A percentile compares a stretch with the other conserved stretches of the same genome.
phyloP scores from a whole-genome alignment of 2,113 vertebrate genomes.

The Butastur rufipennis region DNA sequence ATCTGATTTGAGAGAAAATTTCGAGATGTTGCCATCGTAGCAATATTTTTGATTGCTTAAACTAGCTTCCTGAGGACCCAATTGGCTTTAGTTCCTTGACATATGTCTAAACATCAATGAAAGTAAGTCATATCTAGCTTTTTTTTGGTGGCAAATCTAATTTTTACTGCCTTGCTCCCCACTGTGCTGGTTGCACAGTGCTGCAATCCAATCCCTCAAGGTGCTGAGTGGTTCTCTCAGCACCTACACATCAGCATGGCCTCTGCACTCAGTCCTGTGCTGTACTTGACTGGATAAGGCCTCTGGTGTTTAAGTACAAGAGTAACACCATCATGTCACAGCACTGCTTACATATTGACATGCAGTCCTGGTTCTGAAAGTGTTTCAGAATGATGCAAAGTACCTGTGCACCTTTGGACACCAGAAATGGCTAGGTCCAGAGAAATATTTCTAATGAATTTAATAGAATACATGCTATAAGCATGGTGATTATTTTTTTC shows the following conservation, averaged over 20 bases:
- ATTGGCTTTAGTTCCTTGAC: neutral
- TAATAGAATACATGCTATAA: neutral
- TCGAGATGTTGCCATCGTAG: conserved; percentile 15
- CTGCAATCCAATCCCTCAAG: neutral
- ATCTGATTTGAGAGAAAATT: conserved; percentile 52
- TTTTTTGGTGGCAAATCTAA: neutral
- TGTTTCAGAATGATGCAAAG: neutral
- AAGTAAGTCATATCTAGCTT: neutral
- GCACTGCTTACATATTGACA: neutral
- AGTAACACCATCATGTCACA: neutral
- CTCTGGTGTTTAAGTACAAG: neutral
- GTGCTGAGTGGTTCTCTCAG: neutral
- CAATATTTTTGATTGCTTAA: conserved; percentile 24
- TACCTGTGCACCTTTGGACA: neutral
- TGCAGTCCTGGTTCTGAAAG: neutral
- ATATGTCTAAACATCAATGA: neutral
- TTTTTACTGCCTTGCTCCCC: neutral
- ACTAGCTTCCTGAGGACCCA: neutral
- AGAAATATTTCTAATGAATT: neutral
- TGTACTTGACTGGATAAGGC: neutral
- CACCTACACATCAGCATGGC: neutral
- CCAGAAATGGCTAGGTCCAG: rapidly evolving
- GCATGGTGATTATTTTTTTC: neutral
- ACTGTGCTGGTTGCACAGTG: neutral
- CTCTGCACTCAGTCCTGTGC: neutral